Conservation (phyloP, 1,140 invertebrate genomes). For the Trinorchestia longiramus region DNA sequence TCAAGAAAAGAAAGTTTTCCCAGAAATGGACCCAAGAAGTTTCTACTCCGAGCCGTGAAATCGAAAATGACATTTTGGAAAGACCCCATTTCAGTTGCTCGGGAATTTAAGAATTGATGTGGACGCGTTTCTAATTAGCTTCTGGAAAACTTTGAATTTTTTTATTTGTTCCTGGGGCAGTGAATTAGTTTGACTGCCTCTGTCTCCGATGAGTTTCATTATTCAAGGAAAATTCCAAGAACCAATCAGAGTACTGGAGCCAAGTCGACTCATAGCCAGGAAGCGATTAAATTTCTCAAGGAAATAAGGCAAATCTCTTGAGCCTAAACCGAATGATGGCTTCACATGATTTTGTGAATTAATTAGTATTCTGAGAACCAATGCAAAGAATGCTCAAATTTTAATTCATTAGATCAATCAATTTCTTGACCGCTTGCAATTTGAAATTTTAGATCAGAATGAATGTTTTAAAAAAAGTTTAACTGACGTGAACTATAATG, state of each 20-base stretch:
- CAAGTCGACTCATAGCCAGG: neutral
- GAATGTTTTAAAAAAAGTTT: neutral
- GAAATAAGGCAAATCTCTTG: neutral
- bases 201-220: neutral
- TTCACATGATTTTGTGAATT: neutral
- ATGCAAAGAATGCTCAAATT: neutral
- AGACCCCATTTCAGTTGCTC: neutral
- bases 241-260: conserved; percentile 31
- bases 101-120: neutral
- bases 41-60: neutral
- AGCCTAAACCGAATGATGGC: neutral
- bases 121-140: conserved; percentile 14
- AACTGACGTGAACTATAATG: neutral
- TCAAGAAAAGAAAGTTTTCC: neutral
- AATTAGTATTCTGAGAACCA: neutral
- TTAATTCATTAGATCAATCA: neutral
- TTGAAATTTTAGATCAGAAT: neutral
- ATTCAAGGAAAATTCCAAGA: conserved; percentile 9
- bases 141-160: conserved; percentile 2
- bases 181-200: conserved; percentile 4
- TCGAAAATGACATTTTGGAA: conserved; percentile 26
- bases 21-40: neutral
- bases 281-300: neutral
- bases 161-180: conserved; percentile 7
- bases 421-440: neutral